phyloP scores from a whole-genome alignment of 2,888 invertebrate species.

The Hoplodrina ambigua region DNA sequence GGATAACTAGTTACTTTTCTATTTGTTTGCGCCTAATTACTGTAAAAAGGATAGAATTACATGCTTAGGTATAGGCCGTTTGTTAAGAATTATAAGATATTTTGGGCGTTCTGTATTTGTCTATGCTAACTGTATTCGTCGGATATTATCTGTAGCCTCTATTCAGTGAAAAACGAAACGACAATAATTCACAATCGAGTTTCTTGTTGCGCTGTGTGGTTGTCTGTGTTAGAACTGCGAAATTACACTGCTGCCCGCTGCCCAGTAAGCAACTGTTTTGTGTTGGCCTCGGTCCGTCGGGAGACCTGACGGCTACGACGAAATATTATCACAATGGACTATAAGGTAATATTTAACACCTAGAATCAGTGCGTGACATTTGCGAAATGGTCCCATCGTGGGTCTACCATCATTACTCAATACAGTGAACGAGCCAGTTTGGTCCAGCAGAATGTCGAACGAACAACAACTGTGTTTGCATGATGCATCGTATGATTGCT shows the following conservation, averaged over 20 bases:
- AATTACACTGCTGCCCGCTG: slow-evolving; percentile 33
- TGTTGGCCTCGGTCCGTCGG: slow-evolving; percentile 4
- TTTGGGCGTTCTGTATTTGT: slow-evolving; percentile 24
- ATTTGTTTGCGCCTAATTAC: not conserved
- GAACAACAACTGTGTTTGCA: slow-evolving; percentile 69
- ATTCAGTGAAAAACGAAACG: slow-evolving; percentile 29
- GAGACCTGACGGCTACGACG: slow-evolving; percentile 21
- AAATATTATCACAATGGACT: slow-evolving; percentile 35
- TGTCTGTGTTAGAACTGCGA: slow-evolving; percentile 49
- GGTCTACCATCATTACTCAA: slow-evolving; percentile 65
- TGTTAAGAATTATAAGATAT: not conserved
- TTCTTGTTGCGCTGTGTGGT: slow-evolving; percentile 65
- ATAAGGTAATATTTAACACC: slow-evolving; percentile 26
- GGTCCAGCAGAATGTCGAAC: slow-evolving; percentile 73
- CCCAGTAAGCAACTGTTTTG: slow-evolving; percentile 19
- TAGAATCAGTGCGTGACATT: slow-evolving; percentile 43
- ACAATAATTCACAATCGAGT: slow-evolving; percentile 41
- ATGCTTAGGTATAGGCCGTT: fast-evolving
- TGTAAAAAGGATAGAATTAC: not conserved
- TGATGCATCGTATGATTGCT: slow-evolving; percentile 74
- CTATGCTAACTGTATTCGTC: slow-evolving; percentile 23
- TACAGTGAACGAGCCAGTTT: slow-evolving; percentile 61
- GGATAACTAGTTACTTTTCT: too few species aligned
- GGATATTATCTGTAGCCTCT: slow-evolving; percentile 17
- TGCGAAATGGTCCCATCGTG: slow-evolving; percentile 67